Evolutionary conservation across 2,797 vertebrate genomes (phyloP).

Genomic region (Sebastes goodei): DNA sequence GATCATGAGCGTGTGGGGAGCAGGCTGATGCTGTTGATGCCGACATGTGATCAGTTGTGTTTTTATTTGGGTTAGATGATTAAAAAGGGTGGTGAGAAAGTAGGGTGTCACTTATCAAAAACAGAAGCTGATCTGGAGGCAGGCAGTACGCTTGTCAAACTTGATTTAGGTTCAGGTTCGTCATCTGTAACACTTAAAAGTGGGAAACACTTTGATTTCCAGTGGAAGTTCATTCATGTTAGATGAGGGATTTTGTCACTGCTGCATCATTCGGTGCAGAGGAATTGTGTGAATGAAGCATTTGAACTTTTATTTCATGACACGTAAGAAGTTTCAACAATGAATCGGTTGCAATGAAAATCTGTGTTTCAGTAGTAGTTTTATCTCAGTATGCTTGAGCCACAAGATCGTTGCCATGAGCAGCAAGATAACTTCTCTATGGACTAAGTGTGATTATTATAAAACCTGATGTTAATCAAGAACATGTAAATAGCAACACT

Average conservation of each 20-base stretch:
- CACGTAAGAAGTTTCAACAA: background rate
- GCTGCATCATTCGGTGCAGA: background rate
- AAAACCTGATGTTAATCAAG: background rate
- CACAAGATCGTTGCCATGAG: background rate
- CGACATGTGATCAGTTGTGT: background rate
- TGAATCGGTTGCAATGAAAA: background rate
- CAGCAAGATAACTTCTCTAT: background rate
- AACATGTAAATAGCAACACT: background rate
- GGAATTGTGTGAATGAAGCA: background rate
- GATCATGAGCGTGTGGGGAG: conserved; percentile 1
- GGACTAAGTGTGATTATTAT: background rate
- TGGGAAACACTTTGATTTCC: background rate
- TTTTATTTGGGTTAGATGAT: conserved; percentile 32
- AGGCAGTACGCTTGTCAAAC: background rate
- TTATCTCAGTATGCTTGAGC: background rate
- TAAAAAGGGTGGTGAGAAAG: background rate
- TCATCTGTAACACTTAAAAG: background rate
- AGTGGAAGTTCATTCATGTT: background rate
- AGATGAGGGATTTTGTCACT: background rate
- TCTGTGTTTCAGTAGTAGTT: background rate
- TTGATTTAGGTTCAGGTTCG: background rate
- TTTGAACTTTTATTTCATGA: background rate
- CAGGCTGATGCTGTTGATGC: conserved; percentile 19
- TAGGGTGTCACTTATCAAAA: background rate
- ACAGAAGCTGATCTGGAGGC: background rate